Conservation (phyloP, 2,888 invertebrate genomes). For the Lamproptera curius region DNA sequence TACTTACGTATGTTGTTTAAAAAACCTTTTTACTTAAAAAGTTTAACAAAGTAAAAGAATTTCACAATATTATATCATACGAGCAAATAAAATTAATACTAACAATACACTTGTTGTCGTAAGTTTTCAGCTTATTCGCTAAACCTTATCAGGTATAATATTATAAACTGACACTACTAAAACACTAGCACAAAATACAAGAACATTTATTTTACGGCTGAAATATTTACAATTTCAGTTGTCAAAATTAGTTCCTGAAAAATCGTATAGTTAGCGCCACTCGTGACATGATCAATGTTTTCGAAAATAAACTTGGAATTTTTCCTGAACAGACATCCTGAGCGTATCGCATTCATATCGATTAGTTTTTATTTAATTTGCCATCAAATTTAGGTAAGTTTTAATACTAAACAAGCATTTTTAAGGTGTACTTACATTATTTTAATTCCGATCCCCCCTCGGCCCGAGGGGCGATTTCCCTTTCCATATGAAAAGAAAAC, state of each 20-base stretch:
- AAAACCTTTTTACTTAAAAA: too few relatives aligned
- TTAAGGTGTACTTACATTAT: conserved; percentile 37
- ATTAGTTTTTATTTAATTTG: conserved; percentile 36
- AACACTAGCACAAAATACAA: conserved; percentile 4
- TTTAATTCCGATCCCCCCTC: conserved; percentile 62
- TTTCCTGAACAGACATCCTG: conserved; percentile 50
- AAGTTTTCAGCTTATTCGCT: not conserved
- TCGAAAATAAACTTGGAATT: conserved; percentile 72
- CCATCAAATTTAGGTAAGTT: conserved; percentile 51
- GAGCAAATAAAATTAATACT: not conserved
- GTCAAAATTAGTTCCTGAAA: conserved; percentile 56
- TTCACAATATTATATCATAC: too few relatives aligned
- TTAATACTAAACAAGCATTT: conserved; percentile 31
- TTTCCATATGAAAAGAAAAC: conserved; percentile 65
- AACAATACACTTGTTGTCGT: not conserved
- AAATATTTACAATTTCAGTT: conserved; percentile 45
- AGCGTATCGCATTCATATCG: conserved; percentile 38
- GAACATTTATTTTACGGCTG: conserved; percentile 7
- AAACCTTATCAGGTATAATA: too few relatives aligned
- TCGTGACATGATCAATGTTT: conserved; percentile 66
- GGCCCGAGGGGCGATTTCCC: conserved; percentile 70
- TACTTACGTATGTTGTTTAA: too few relatives aligned
- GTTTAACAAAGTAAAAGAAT: too few relatives aligned
- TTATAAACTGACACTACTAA: not conserved
- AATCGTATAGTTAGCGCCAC: conserved; percentile 54